Percentiles rank a stretch among this genome's conserved stretches.
phyloP scores from a whole-genome alignment of 2,888 invertebrate species.

The Eucriotettix oculatus region DNA sequence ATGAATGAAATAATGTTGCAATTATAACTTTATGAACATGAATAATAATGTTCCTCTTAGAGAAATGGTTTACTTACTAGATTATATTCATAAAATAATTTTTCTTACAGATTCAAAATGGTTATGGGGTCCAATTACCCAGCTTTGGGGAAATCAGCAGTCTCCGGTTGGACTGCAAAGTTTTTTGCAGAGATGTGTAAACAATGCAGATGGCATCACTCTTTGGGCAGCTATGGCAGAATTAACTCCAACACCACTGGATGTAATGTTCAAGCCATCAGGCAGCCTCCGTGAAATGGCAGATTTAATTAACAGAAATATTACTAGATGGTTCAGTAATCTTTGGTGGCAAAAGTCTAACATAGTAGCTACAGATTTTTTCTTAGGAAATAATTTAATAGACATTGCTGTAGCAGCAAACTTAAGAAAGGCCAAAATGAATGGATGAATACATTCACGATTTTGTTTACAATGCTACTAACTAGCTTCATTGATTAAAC shows the following conservation, averaged over 20 bases:
- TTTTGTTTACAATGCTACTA: too few relatives aligned
- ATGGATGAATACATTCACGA: too few relatives aligned
- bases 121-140: slow-evolving; percentile 45
- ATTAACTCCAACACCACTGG: slow-evolving; percentile 29
- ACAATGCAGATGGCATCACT: background rate
- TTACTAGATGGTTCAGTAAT: slow-evolving; percentile 26
- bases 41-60: background rate
- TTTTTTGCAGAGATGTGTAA: slow-evolving; percentile 8
- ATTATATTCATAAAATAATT: background rate
- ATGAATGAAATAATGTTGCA: too few relatives aligned
- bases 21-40: background rate
- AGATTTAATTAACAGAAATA: slow-evolving; percentile 26
- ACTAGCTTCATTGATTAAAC: too few relatives aligned
- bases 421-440: slow-evolving; percentile 4
- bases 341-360: slow-evolving; percentile 28
- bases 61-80: background rate
- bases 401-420: slow-evolving; percentile 30
- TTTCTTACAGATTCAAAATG: slow-evolving; percentile 33
- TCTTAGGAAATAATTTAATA: slow-evolving; percentile 31
- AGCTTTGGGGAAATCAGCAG: slow-evolving; percentile 42
- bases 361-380: slow-evolving; percentile 33
- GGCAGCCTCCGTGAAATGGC: slow-evolving; percentile 29
- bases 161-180: slow-evolving; percentile 25
- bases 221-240: slow-evolving; percentile 33
- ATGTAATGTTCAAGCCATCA: slow-evolving; percentile 22